Evolutionary conservation across 2,113 vertebrate species (phyloP), one percentile per base, ranked within the genome.

Genomic region (Athene cunicularia): DNA sequence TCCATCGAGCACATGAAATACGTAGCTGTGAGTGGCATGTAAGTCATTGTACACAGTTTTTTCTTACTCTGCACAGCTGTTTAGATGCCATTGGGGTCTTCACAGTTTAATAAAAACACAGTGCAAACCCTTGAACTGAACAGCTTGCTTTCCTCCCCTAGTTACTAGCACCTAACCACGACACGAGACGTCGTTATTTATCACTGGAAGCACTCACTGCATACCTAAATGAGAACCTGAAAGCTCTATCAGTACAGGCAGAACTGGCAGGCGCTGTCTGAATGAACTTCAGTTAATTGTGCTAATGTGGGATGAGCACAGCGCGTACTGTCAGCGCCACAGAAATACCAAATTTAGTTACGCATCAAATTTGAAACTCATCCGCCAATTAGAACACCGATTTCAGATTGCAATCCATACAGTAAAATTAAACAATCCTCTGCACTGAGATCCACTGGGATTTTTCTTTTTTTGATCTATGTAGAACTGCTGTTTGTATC

Each of bases 401-500:
- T 66, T 67, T 94, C 82, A 95, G 80, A 80, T n/a, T 92, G 66
- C 72, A 96, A 60, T 32, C 50, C 39, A 15, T 68, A 84, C 35
- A 86, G 88, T 43, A 85, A 58, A 76, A 37, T 43, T 90, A 90
- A 95, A 85, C 73, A 77, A 55, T 59, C 22, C 35, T 52, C 47
- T 93, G 37, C 45, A 1, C 71, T 53, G 64, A 88, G 52, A 79
- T 64, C 35, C 76, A 73, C 0, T 58, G 52, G 52, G 47, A 6
- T 30, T 50, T 67, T 64, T 75, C 39, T 21, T 11, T 37, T 37
- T 37, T 37, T 37, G 2, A 49, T 73, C 56, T 49, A 33, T 67
- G 37, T 7, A 82, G 50, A 82, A 93, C 79, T 96, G 80, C 33
- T 62, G 85, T 80, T 91, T 92, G 53, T 43, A 92, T 85, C 72